Evolutionary conservation across 2,888 invertebrate genomes (phyloP).

Genomic region (Phymatocera aterrima): DNA sequence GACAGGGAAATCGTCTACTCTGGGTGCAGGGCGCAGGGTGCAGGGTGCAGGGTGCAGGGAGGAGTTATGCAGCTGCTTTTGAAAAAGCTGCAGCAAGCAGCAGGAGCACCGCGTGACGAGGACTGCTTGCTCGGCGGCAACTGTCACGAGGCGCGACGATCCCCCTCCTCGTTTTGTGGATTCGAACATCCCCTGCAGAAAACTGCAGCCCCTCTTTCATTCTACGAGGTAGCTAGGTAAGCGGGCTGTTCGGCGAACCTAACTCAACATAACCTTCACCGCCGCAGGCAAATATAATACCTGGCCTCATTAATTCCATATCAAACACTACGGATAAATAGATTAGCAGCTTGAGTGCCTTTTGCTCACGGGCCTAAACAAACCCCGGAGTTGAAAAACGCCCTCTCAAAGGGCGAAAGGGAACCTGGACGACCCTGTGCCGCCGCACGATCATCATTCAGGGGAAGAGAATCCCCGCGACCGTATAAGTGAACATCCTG

Average conservation of each 20-base stretch:
- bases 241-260: constrained; percentile 54
- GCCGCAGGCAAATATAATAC: constrained; percentile 58
- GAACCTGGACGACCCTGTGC: too few relatives aligned
- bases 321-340: constrained; percentile 74
- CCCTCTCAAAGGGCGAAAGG: constrained; percentile 44
- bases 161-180: neutral
- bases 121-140: constrained; percentile 36
- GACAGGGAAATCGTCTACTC: too few relatives aligned
- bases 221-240: neutral
- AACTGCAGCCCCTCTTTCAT: constrained; percentile 5
- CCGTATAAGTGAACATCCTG: too few relatives aligned
- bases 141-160: constrained; percentile 38
- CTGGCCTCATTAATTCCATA: constrained; percentile 73
- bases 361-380: constrained; percentile 67
- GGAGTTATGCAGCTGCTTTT: constrained; percentile 54
- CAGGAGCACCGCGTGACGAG: constrained; percentile 18
- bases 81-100: constrained; percentile 41
- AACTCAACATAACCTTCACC: constrained; percentile 52
- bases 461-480: constrained; percentile 49
- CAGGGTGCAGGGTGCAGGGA: constrained; percentile 40
- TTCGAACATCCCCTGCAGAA: neutral
- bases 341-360: constrained; percentile 73
- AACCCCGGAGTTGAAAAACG: constrained; percentile 53
- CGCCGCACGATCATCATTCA: too few relatives aligned
- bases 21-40: constrained; percentile 30